Base-by-base conservation (phyloP, 2,113 vertebrate genomes). In the Xerus inauris region DNA sequence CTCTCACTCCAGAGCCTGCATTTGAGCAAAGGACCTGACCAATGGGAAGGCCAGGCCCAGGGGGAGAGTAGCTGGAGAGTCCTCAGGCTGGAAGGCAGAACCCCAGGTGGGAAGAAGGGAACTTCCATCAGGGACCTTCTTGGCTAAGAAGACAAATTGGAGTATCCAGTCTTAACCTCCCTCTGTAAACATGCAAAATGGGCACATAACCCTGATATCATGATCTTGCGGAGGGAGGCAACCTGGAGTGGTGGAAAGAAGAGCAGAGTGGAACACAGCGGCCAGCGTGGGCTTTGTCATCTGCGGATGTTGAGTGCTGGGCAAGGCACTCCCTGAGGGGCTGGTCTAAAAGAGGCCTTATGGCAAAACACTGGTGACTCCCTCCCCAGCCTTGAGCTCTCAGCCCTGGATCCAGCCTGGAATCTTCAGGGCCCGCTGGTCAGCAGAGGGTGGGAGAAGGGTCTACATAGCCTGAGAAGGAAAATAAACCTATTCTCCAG, bases 311-410 rank as follows among this genome's bases (percentile, higher is more conserved):
- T 11, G 40, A 45, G 10, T 2, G 8, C 35, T 20, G 32, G 38
- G 30, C n/a, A 11, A 9, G 47, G 49, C 10, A 6, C 30, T 32
- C 2, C 47, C 47, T 0, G 0, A 17, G 8, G 35, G 8, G 9
- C 35, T 5, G 12, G 45, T n/a, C 49, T 20, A 14, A 17, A 40
- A 65, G 35, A 38, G 19, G 54, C 51, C 47, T 40, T 26, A 5
- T 38, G 24, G 11, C 64, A 35, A 35, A 30, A 42, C 12, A 8
- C 9, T 1, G 19, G 76, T 22, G 12, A n/a, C 6, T 49, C 6
- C 11, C 17, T 69, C 59, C 57, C 35, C 2, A 16, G 49, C 28
- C 49, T 73, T 30, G 35, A 57, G 64, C 13, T 10, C 64, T 64
- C 17, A 32, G 38, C 12, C 67, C 79, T n/a, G 42, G 42, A 11